Evolutionary conservation across 2,113 vertebrate genomes (phyloP).

Genomic region (Myiagra hebetior): DNA sequence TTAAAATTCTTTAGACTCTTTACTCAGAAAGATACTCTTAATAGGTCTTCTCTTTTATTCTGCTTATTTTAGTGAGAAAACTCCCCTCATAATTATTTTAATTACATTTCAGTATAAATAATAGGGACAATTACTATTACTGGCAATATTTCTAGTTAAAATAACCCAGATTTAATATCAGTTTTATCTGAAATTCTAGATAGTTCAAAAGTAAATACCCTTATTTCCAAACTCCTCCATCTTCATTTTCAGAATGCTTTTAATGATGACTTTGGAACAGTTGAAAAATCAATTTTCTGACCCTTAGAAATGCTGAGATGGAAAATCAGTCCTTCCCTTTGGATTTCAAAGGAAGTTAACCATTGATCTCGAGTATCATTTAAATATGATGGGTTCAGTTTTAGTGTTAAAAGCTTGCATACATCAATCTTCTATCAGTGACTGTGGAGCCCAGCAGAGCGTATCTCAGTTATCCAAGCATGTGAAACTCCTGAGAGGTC

Average conservation of each 20-base stretch:
- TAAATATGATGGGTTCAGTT: not conserved
- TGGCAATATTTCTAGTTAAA: slow-evolving; percentile 37
- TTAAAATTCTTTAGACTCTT: not conserved
- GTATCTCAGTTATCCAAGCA: not conserved
- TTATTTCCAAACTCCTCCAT: slow-evolving; percentile 17
- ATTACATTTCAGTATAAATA: slow-evolving; percentile 67
- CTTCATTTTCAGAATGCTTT: slow-evolving; percentile 6
- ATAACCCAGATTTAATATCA: slow-evolving; percentile 31
- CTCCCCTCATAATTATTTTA: slow-evolving; percentile 58
- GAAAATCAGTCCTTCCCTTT: slow-evolving; percentile 24
- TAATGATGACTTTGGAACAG: slow-evolving; percentile 16
- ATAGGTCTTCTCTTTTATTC: slow-evolving; percentile 13
- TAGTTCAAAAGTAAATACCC: slow-evolving; percentile 60
- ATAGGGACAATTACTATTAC: slow-evolving; percentile 50
- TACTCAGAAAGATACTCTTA: not conserved
- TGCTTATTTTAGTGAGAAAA: slow-evolving; percentile 46
- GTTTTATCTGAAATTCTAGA: slow-evolving; percentile 25
- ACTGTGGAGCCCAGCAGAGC: not conserved
- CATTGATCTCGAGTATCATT: not conserved
- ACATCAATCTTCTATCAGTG: not conserved
- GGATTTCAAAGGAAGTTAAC: not conserved
- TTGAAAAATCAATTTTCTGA: not conserved
- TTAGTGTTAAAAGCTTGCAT: not conserved
- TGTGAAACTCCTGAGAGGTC: not conserved
- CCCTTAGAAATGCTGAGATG: not conserved